Conservation (phyloP, 2,888 invertebrate genomes). For the Apoda limacodes region DNA sequence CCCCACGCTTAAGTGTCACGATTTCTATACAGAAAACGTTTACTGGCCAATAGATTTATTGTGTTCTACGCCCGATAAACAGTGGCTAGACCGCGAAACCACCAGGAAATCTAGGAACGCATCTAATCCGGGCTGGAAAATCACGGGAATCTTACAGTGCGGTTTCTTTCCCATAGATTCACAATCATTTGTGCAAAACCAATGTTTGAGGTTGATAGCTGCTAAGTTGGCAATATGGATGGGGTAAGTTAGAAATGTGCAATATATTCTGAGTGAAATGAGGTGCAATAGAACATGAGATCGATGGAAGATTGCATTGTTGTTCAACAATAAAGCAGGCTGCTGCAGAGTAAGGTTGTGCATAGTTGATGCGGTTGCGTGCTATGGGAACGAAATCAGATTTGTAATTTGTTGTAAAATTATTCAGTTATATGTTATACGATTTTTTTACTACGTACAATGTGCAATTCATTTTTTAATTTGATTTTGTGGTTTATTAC, state of each 20-base stretch:
- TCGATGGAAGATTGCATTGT: constrained; percentile 58
- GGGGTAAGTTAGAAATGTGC: constrained; percentile 29
- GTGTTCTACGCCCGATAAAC: constrained; percentile 52
- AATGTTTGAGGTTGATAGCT: constrained; percentile 53
- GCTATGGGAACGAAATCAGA: constrained; percentile 56
- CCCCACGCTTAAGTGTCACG: constrained; percentile 52
- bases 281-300: constrained; percentile 55
- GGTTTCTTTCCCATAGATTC: constrained; percentile 58
- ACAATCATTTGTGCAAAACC: constrained; percentile 59
- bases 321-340: constrained; percentile 45
- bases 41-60: constrained; percentile 55
- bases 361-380: constrained; percentile 54
- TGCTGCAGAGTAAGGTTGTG: constrained; percentile 42
- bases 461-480: too few relatives aligned
- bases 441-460: too few relatives aligned
- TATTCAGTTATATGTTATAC: too few relatives aligned
- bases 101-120: constrained; percentile 52
- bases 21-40: constrained; percentile 48
- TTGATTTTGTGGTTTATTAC: too few relatives aligned
- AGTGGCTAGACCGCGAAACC: constrained; percentile 58
- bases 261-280: constrained; percentile 45
- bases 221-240: constrained; percentile 45
- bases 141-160: constrained; percentile 52
- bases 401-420: constrained; percentile 48
- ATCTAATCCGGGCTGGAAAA: constrained; percentile 57